Evolutionary conservation across 35 echinoderm and acorn worm species (phyloP).

Genomic region (Stichopus chloronotus): DNA sequence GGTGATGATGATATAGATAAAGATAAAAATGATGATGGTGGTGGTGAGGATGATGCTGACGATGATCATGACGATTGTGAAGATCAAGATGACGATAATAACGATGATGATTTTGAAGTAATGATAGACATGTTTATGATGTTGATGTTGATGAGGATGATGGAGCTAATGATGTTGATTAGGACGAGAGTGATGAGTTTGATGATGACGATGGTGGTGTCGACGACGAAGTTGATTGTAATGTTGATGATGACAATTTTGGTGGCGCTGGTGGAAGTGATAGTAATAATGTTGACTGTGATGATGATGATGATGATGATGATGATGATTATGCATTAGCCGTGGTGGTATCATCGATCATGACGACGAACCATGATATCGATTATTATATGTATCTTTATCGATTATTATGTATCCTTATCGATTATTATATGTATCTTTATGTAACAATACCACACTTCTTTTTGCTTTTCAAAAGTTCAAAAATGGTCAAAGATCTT

Average conservation of each 20-base stretch:
- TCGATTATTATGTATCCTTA: too few relatives aligned
- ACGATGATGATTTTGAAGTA: neutral
- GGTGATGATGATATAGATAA: too few relatives aligned
- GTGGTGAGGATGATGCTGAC: too few relatives aligned
- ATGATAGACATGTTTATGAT: neutral
- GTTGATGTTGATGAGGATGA: slow-evolving; percentile 38
- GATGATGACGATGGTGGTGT: slow-evolving; percentile 33
- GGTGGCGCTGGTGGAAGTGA: neutral
- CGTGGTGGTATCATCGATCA: too few relatives aligned
- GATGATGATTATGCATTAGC: slow-evolving; percentile 24
- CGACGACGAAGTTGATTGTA: neutral
- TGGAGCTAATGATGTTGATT: neutral
- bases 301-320: slow-evolving; percentile 56
- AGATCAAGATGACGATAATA: neutral
- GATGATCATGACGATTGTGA: neutral
- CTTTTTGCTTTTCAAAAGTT: too few relatives aligned
- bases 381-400: too few relatives aligned
- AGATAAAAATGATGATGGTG: too few relatives aligned
- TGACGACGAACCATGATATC: too few relatives aligned
- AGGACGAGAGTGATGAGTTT: neutral
- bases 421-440: too few relatives aligned
- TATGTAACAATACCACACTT: too few relatives aligned
- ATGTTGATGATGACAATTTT: neutral
- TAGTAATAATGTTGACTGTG: slow-evolving; percentile 13
- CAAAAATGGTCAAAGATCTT: too few relatives aligned